phyloP scores from a whole-genome alignment of 1,140 invertebrate genomes.

The Diabrotica virgifera region DNA sequence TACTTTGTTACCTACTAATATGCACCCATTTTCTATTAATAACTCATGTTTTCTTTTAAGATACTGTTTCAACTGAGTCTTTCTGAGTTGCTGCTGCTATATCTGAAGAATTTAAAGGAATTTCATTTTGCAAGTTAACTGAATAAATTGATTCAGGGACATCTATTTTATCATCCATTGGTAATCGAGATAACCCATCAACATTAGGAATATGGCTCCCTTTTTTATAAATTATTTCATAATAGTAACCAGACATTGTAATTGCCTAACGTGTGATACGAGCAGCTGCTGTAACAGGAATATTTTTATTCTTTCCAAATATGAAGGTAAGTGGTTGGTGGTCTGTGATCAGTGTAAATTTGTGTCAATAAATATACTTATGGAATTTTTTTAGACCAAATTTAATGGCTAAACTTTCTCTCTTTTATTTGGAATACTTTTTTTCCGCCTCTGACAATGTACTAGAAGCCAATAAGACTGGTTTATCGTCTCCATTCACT shows the following conservation, averaged over 20 bases:
- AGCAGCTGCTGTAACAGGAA: conserved; percentile 18
- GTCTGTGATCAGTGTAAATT: conserved; percentile 29
- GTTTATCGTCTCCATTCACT: too few species aligned
- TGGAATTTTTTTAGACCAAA: conserved; percentile 33
- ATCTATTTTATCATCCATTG: too few species aligned
- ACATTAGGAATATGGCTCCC: too few species aligned
- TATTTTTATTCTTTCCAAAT: conserved; percentile 24
- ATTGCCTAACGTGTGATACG: conserved; percentile 22
- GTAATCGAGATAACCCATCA: too few species aligned
- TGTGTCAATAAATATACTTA: conserved; percentile 27
- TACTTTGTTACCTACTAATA: too few species aligned
- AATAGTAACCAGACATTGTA: too few species aligned
- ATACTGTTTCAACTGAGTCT: too few species aligned
- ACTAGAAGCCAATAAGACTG: too few species aligned
- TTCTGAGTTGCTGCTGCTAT: conserved; percentile 17
- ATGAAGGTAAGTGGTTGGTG: conserved; percentile 25
- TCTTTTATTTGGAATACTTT: conserved; percentile 33
- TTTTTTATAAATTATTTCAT: too few species aligned
- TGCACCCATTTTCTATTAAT: too few species aligned
- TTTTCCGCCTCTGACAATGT: too few species aligned
- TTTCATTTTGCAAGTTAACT: conserved; percentile 7
- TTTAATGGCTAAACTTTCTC: conserved; percentile 31
- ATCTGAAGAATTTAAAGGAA: conserved; percentile 4
- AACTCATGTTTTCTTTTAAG: too few species aligned
- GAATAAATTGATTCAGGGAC: conserved; percentile 22